A percentile compares a stretch with the other conserved stretches of the same genome.
Evolutionary conservation across 2,797 vertebrate species (phyloP).

Genomic region (Notamacropus eugenii): DNA sequence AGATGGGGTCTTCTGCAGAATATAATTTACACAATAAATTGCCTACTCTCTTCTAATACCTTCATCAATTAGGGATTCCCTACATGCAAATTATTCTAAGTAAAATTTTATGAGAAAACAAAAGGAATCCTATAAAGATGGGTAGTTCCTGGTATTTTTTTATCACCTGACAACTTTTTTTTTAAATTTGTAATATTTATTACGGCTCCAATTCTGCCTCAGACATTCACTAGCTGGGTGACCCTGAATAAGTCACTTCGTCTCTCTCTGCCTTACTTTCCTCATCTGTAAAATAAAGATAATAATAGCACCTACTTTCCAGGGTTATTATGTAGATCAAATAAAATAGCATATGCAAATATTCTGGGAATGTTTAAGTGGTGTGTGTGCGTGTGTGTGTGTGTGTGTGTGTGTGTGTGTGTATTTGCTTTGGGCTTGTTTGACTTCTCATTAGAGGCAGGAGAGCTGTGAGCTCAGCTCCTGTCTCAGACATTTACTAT

Average conservation of each 20-base stretch:
- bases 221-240: background rate
- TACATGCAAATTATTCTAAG: background rate
- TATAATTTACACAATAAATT: background rate
- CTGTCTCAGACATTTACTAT: background rate
- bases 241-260: background rate
- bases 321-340: background rate
- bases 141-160: background rate
- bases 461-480: background rate
- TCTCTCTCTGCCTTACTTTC: background rate
- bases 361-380: background rate
- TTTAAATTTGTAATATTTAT: background rate
- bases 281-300: background rate
- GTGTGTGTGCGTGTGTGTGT: background rate
- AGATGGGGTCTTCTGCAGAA: background rate
- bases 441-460: background rate
- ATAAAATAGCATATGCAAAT: background rate
- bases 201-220: background rate
- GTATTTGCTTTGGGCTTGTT: background rate
- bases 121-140: background rate
- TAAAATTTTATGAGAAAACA: background rate
- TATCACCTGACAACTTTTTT: background rate
- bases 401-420: too few species aligned
- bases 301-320: background rate
- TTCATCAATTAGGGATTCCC: background rate
- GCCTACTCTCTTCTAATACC: background rate